Conservation (phyloP, 2,113 vertebrate species). For the Halichoeres trimaculatus region DNA sequence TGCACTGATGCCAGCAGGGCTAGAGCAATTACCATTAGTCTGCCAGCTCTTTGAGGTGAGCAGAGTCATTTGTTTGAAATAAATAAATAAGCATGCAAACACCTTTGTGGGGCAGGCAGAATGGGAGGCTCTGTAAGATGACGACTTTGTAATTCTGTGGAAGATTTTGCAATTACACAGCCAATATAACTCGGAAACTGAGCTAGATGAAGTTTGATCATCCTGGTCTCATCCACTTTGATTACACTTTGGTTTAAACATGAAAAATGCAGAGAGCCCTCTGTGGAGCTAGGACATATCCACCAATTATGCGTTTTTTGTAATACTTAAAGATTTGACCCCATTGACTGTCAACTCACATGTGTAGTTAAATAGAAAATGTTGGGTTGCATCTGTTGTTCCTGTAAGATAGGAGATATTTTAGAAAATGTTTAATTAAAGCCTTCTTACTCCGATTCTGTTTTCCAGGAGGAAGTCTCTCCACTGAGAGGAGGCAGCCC, state of each 20-base stretch:
- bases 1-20: constrained; percentile 70
- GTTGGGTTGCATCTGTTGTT: constrained; percentile 14
- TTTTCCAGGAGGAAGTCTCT: constrained; percentile 83
- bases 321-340: constrained; percentile 4
- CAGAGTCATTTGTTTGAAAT: constrained; percentile 60
- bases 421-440: constrained; percentile 44
- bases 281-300: constrained; percentile 9
- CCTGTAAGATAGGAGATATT: constrained; percentile 32
- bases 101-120: constrained; percentile 27
- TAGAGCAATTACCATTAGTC: constrained; percentile 75
- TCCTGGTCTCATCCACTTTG: constrained; percentile 11
- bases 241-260: constrained; percentile 23
- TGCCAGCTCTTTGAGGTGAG: constrained; percentile 62
- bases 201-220: constrained; percentile 6
- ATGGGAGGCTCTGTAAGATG: not conserved
- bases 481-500: constrained; percentile 85
- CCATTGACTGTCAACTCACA: constrained; percentile 11
- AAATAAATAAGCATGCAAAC: constrained; percentile 61
- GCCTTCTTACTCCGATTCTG: constrained; percentile 65
- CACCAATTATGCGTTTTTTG: not conserved
- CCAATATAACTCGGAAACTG: not conserved
- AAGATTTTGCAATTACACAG: constrained; percentile 41
- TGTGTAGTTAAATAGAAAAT: constrained; percentile 24
- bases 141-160: constrained; percentile 36
- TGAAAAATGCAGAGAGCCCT: constrained; percentile 1